These are phyloP conservation scores for Conger conger DNA, from an alignment of 2,113 vertebrate species.

Conservation along the genomic window DNA sequence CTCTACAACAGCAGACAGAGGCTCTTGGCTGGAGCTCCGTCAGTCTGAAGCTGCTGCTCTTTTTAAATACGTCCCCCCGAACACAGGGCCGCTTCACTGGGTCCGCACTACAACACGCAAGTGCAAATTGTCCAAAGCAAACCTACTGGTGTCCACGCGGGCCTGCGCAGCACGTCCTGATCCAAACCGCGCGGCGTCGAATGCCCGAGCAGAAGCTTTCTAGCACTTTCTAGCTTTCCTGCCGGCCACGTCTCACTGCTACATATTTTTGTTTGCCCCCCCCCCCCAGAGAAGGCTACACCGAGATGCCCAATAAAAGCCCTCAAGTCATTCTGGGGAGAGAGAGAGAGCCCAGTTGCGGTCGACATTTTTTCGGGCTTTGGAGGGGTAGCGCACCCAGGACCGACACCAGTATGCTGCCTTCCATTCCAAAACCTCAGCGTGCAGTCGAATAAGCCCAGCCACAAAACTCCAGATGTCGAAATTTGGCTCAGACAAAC, in stretches of 20 bases:
- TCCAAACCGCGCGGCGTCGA: background rate
- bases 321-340: conserved; percentile 24
- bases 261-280: background rate
- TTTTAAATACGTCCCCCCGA: background rate
- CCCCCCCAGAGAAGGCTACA: background rate
- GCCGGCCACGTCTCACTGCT: background rate
- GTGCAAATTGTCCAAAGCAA: background rate
- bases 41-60: background rate
- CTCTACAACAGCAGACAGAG: background rate
- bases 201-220: background rate
- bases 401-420: conserved; percentile 50
- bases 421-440: background rate
- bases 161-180: background rate
- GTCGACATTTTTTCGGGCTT: conserved; percentile 51
- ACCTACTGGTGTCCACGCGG: background rate
- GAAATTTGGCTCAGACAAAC: conserved; percentile 28
- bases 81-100: background rate
- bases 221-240: background rate
- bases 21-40: background rate
- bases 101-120: background rate
- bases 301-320: conserved; percentile 5
- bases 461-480: conserved; percentile 49
- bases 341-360: conserved; percentile 41
- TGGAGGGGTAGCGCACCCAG: conserved; percentile 45
- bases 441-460: background rate